phyloP scores from a whole-genome alignment of 2,113 vertebrate species.

The Engraulis encrasicolus region DNA sequence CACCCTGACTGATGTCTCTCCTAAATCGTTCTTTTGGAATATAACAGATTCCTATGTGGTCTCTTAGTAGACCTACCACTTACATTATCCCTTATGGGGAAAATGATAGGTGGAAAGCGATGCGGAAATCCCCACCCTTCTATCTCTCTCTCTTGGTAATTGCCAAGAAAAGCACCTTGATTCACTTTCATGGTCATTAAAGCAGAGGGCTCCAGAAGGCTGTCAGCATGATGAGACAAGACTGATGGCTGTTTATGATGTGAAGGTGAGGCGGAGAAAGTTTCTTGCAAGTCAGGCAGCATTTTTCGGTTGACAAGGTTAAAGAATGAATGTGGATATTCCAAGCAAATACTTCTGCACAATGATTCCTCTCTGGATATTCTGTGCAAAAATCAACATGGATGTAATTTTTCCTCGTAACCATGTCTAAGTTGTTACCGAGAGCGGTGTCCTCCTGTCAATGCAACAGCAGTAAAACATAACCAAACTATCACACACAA shows the following conservation, averaged over 20 bases:
- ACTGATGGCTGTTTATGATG: neutral
- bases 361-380: neutral
- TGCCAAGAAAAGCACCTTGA: neutral
- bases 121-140: conserved; percentile 46
- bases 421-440: neutral
- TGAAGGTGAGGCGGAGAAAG: neutral
- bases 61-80: conserved; percentile 26
- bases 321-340: neutral
- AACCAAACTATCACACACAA: too few species aligned
- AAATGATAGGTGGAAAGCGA: conserved; percentile 52
- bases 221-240: neutral
- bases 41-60: neutral
- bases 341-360: neutral
- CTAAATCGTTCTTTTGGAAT: conserved; percentile 33
- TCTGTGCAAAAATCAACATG: neutral
- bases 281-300: neutral
- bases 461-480: neutral
- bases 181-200: conserved; percentile 8
- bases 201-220: neutral
- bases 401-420: neutral
- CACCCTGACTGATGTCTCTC: neutral
- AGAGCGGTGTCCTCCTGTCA: neutral
- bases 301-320: neutral
- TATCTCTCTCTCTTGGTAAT: conserved; percentile 32
- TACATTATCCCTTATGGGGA: conserved; percentile 47